Base-by-base conservation (phyloP, 2,888 invertebrate genomes). In the Diarsia mendica region DNA sequence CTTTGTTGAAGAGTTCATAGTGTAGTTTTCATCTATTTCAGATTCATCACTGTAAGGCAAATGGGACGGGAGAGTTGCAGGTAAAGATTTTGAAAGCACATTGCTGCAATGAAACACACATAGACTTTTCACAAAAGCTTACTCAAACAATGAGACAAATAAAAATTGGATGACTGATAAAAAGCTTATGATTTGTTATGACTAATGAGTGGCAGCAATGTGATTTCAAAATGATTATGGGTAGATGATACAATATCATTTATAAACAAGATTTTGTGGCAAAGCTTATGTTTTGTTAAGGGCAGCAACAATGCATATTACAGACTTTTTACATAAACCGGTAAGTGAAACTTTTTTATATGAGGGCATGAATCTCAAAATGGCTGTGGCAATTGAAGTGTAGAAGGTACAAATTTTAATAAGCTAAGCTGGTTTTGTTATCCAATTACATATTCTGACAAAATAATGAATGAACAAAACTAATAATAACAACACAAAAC, bases 71-170 rank as follows among this genome's bases (percentile, higher is more conserved):
- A 95, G 91, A 82, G 85, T 90, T 90, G 94, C 90, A 83, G 95
- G 95, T 90, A 93, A 93, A 82, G 95, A 96, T 90, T 94, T 93
- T 75, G 95, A 94, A 87, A 94, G 91, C 66, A 89, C 81, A 89
- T 89, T 84, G 90, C 95, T 96, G 95, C 85, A 95, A 95, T 86
- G 84, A 92, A 93, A 94, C 87, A 92, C 66, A 93, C 88, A 94
- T 93, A 93, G 93, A 93, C 93, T 92, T 86, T 93, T 93, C 93
- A 93, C 77, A 80, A 76, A 73, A 79, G 71, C 86, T 88, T 85
- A 87, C 79, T 83, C 86, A 86, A 79, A 79, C 23, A 68, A 67
- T 66, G 65, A 65, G 23, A 70, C 18, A 63, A 79, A 53, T 20
- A 63, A 60, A 49, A 67, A 58, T 39, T 44, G 9, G 33, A 79